These are phyloP conservation scores for Uropetala carovei DNA, from an alignment of 2,888 invertebrate species.

Conservation along the genomic window DNA sequence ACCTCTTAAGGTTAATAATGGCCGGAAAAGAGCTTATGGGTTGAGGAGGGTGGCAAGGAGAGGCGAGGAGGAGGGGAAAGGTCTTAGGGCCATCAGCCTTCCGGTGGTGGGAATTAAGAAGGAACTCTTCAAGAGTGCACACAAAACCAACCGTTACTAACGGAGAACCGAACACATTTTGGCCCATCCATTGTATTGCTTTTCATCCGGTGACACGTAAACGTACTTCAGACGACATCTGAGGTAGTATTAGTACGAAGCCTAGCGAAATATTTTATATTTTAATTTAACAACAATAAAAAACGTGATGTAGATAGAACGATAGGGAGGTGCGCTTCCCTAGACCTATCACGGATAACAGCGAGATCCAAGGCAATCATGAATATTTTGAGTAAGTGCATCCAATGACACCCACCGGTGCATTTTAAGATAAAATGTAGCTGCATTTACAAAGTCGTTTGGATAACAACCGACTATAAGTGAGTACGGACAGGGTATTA, in stretches of 20 bases:
- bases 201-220: background rate
- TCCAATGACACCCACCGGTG: too few relatives aligned
- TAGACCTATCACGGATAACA: too few relatives aligned
- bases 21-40: background rate
- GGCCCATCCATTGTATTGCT: background rate
- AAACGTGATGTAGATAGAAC: too few relatives aligned
- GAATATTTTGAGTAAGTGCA: too few relatives aligned
- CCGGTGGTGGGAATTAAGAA: background rate
- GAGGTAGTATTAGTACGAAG: background rate
- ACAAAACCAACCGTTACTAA: background rate
- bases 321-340: too few relatives aligned
- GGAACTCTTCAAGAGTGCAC: background rate
- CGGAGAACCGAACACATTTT: background rate
- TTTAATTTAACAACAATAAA: too few relatives aligned
- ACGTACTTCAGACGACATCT: background rate
- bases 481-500: too few relatives aligned
- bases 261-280: background rate
- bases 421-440: too few relatives aligned
- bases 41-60: background rate
- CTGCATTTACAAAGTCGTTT: too few relatives aligned
- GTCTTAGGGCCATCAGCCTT: background rate
- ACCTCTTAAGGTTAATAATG: constrained; percentile 47
- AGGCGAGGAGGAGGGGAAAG: background rate
- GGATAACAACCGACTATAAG: too few relatives aligned
- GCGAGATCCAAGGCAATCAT: too few relatives aligned